Evolutionary conservation across 1,140 invertebrate genomes (phyloP), one percentile per base, ranked within the genome.

Genomic region (Panagrolaimus sp.): DNA sequence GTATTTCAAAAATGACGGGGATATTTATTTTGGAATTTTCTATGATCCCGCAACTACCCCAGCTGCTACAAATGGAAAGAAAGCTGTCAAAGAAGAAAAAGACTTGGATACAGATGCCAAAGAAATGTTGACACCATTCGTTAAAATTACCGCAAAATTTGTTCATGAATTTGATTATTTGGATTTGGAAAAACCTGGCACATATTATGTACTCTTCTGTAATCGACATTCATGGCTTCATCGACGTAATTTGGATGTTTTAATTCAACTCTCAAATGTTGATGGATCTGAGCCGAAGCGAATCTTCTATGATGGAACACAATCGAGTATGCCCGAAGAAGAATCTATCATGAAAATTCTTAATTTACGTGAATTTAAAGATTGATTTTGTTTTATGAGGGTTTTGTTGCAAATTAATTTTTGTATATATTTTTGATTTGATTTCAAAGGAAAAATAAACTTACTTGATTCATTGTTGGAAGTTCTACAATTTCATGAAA

Each of bases 41-140:
- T 82, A 69, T 57, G 78, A 82, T 25, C 68, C 51, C 16, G 14
- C 7, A 66, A 44, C 38, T 1, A 46, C 63, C 7, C 9, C 72
- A 45, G 63, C 25, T 16, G 25, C 14, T 45, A 5, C 16, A n/a
- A 48, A 47, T 11, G n/a, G 23, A 14, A 51, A 38, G 13, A 65
- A 67, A 13, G 31, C 13, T 42, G 45, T 9, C 5, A 69, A 67
- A 25, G 16, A 66, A 8, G 57, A 65, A 14, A 47, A 62, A 53
- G 71, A 78, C 9, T 63, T 74, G 13, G 77, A 78, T 48, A 62
- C 69, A n/a, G 65, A 77, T 1, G 38, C 47, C 0, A 53, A 67
- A 20, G 79, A 81, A 62, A 80, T 80, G 81, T 72, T 78, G 11
- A 80, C 83, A 66, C 81, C 81, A 9, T 83, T 71, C 69, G 48